Percentiles rank a stretch among this genome's conserved stretches.
Conservation (phyloP, 2,888 invertebrate species). For the Parelbella ahira region DNA sequence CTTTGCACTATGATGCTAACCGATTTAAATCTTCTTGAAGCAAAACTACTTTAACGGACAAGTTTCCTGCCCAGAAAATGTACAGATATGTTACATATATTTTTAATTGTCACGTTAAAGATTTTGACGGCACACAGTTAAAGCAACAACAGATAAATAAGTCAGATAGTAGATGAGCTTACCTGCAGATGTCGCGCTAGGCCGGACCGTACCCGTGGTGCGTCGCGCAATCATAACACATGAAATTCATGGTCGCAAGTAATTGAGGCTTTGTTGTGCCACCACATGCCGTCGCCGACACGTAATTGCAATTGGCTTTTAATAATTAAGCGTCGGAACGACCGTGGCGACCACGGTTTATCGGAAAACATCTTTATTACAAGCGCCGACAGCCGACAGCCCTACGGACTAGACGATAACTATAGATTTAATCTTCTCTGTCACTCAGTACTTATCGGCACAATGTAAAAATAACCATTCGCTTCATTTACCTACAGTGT, state of each 20-base stretch:
- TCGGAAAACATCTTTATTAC: constrained; percentile 48
- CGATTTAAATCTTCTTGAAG: too few relatives aligned
- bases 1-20: too few relatives aligned
- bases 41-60: too few relatives aligned
- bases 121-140: too few relatives aligned
- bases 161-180: constrained; percentile 29
- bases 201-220: constrained; percentile 26
- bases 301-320: constrained; percentile 46
- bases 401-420: constrained; percentile 18
- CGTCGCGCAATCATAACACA: constrained; percentile 44
- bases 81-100: too few relatives aligned
- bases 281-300: constrained; percentile 39
- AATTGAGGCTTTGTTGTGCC: constrained; percentile 43
- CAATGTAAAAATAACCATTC: constrained; percentile 18
- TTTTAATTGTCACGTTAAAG: too few relatives aligned
- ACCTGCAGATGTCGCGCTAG: constrained; percentile 44
- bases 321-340: constrained; percentile 44
- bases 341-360: constrained; percentile 39
- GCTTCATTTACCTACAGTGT: constrained; percentile 21
- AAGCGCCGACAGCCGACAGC: constrained; percentile 23
- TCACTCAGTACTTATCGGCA: constrained; percentile 23
- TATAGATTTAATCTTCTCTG: constrained; percentile 24
- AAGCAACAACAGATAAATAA: constrained; percentile 20
- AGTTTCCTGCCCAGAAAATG: too few relatives aligned
- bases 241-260: constrained; percentile 42